Conservation (phyloP, 2,888 invertebrate genomes). For the Synanthedon tipuliformis region DNA sequence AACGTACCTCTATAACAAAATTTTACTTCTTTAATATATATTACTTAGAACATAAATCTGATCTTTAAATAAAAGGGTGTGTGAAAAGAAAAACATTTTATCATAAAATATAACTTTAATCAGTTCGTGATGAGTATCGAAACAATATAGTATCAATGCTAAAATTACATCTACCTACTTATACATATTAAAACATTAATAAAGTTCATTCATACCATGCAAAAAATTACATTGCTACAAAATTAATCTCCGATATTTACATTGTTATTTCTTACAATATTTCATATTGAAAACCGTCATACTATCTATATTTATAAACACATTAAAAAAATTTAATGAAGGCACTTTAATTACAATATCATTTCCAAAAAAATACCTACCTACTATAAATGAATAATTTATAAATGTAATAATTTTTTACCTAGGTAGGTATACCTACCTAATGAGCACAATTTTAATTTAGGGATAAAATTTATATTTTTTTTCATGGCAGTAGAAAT, state of each 20-base stretch:
- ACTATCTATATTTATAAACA: slow-evolving; percentile 2
- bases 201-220: slow-evolving; percentile 4
- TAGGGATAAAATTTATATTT: too few species aligned
- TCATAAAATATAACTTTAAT: slow-evolving; percentile 59
- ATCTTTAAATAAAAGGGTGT: too few species aligned
- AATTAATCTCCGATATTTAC: too few species aligned
- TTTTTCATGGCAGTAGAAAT: too few species aligned
- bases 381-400: too few species aligned
- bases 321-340: not conserved
- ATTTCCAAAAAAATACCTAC: too few species aligned
- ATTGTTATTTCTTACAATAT: not conserved
- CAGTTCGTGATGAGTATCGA: slow-evolving; percentile 69
- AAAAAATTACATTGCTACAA: not conserved
- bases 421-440: too few species aligned
- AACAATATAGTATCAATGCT: slow-evolving; percentile 53
- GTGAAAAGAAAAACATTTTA: slow-evolving; percentile 9
- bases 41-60: too few species aligned
- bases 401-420: too few species aligned
- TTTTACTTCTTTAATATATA: too few species aligned
- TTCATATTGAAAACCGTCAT: not conserved
- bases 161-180: not conserved
- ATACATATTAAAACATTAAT: slow-evolving; percentile 13
- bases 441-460: too few species aligned
- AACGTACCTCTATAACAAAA: too few species aligned
- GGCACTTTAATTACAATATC: not conserved